Evolutionary conservation across 1,140 invertebrate species (phyloP).

Genomic region (Mycetomoellerius zeteki): DNA sequence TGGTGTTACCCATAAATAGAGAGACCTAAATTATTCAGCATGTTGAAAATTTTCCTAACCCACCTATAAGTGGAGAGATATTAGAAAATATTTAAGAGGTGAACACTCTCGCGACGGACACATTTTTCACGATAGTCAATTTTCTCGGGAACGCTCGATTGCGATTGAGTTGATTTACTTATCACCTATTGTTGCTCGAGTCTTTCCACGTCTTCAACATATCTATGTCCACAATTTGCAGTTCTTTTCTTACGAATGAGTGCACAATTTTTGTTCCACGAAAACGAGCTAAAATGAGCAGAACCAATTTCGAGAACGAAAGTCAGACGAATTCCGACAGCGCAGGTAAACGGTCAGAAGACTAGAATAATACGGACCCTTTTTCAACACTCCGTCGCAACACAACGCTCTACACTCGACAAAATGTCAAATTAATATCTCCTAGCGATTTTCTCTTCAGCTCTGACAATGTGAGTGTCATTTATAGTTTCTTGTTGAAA

Average conservation of each 20-base stretch:
- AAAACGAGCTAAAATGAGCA: neutral
- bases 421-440: constrained; percentile 20
- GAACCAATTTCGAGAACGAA: neutral
- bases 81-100: neutral
- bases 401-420: neutral
- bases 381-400: neutral
- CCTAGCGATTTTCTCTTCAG: neutral
- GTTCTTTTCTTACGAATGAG: constrained; percentile 29
- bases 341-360: constrained; percentile 57
- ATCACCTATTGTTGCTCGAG: neutral
- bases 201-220: neutral
- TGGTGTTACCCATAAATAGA: neutral
- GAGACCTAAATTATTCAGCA: neutral
- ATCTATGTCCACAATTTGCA: neutral
- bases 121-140: neutral
- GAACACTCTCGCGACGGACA: neutral
- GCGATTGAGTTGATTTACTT: neutral
- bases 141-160: neutral
- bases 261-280: neutral
- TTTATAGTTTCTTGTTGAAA: neutral
- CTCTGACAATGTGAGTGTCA: neutral
- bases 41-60: neutral
- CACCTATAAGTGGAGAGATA: neutral
- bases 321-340: constrained; percentile 33
- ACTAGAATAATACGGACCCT: neutral